phyloP scores from a whole-genome alignment of 2,113 vertebrate genomes.

The Salvelinus sp. region DNA sequence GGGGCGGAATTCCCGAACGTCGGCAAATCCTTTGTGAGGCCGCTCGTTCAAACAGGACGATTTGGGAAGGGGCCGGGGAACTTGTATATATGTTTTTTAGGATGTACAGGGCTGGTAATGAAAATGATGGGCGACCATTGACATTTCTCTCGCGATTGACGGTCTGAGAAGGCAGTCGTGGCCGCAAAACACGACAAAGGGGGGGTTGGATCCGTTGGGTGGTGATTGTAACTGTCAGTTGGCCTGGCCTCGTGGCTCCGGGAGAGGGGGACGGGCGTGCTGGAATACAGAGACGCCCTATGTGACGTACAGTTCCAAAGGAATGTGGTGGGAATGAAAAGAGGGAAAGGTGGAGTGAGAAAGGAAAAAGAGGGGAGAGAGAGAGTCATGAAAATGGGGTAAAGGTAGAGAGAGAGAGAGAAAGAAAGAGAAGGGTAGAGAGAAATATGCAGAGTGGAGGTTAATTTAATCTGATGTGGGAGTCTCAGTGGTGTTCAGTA shows the following conservation, averaged over 20 bases:
- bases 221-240: constrained; percentile 1
- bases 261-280: constrained; percentile 40
- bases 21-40: constrained; percentile 47
- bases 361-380: neutral
- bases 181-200: neutral
- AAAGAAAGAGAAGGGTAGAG: constrained; percentile 6
- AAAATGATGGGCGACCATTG: neutral
- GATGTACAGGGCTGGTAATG: neutral
- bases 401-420: constrained; percentile 4
- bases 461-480: constrained; percentile 24
- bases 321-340: constrained; percentile 49
- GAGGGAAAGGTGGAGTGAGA: neutral
- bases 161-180: neutral
- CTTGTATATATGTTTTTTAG: constrained; percentile 13
- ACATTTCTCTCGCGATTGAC: neutral
- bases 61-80: neutral
- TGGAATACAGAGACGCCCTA: constrained; percentile 51
- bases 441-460: neutral
- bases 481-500: constrained; percentile 23
- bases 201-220: neutral
- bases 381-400: neutral
- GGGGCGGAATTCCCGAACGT: constrained; percentile 51
- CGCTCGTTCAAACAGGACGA: constrained; percentile 7
- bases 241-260: constrained; percentile 62
- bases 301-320: constrained; percentile 57